Evolutionary conservation across 2,888 invertebrate species (phyloP), one percentile per base, ranked within the genome.

Genomic region (Resseliella maxima): DNA sequence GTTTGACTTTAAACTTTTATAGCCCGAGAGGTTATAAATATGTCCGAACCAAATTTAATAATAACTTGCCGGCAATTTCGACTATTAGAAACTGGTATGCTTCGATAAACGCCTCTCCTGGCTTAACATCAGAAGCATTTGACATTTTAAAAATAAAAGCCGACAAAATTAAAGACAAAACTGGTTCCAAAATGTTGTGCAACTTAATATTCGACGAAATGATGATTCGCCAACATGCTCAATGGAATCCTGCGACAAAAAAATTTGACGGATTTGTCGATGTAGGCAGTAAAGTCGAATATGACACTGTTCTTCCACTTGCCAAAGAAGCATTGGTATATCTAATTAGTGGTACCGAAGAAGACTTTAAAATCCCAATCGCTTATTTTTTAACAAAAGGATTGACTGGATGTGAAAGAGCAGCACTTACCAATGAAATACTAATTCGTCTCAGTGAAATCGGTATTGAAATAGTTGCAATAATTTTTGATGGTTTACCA

Each of bases 151-250:
- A 85, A 41, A 36, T 5, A 3, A 85, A 85, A n/a, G 10, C 41
- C 5, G 81, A 10, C 18, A 18, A 31, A 81, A n/a, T 6, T 15
- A 81, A 35, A 15, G 31, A 8, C 5, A 54, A n/a, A 18, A 54
- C n/a, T n/a, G n/a, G n/a, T n/a, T n/a, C n/a, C n/a, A 54, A 54
- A n/a, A 12, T 54, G 54, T 85, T 21, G n/a, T 15, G 38, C 5
- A n/a, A 24, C 41, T 18, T 85, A 12, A 24, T 85, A 12, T 41
- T 85, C 38, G 85, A 85, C n/a, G 85, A 85, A 85, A 85, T 85
- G 85, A 1, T 6, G 0, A 85, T 85, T 15, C 36, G 85, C 3
- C 3, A n/a, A n/a, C 36, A 38, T 10, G 2, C n/a, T 6, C 21
- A 41, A 31, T 31, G 50, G 31, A 15, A 50, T 50, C 8, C 31